phyloP scores from a whole-genome alignment of 2,888 invertebrate species.

The Drosophila maculinotata region DNA sequence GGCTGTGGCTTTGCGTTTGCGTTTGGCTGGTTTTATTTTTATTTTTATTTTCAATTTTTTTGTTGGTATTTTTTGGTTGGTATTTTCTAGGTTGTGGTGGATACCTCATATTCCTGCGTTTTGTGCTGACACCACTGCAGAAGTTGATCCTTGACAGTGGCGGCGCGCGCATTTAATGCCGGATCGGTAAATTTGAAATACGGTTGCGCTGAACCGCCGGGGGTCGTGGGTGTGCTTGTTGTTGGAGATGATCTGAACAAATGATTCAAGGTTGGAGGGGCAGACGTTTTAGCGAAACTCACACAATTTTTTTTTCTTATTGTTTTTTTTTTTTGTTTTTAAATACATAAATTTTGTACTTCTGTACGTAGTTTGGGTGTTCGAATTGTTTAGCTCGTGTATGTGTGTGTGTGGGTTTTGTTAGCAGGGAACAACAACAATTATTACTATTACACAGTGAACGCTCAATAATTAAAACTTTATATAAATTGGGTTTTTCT shows the following conservation, averaged over 20 bases:
- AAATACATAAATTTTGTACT: conserved; percentile 45
- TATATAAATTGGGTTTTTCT: too few relatives aligned
- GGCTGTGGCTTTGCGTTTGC: conserved; percentile 55
- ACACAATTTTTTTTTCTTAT: conserved; percentile 53
- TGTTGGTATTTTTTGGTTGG: conserved; percentile 30
- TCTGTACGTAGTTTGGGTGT: conserved; percentile 37
- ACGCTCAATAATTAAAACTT: neutral
- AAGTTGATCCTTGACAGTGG: conserved; percentile 97
- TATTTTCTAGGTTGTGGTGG: conserved; percentile 64
- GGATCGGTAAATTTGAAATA: conserved; percentile 97
- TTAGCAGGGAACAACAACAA: conserved; percentile 64
- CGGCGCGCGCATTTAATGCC: conserved; percentile 95
- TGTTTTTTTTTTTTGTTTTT: conserved; percentile 25
- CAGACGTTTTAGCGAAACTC: conserved; percentile 84
- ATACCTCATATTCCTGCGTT: conserved; percentile 98
- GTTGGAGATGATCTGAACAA: conserved; percentile 91
- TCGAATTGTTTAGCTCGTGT: conserved; percentile 41
- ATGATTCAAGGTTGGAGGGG: conserved; percentile 76
- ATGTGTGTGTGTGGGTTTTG: conserved; percentile 35
- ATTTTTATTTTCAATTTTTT: conserved; percentile 23
- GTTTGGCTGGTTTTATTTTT: conserved; percentile 39
- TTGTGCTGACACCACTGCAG: conserved; percentile 99
- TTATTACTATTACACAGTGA: conserved; percentile 23
- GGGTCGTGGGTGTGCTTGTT: conserved; percentile 87
- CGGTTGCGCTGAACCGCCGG: conserved; percentile 88